A percentile compares a stretch with the other conserved stretches of the same genome.
phyloP scores from a whole-genome alignment of 2,113 vertebrate species.

The Scatophagus argus region DNA sequence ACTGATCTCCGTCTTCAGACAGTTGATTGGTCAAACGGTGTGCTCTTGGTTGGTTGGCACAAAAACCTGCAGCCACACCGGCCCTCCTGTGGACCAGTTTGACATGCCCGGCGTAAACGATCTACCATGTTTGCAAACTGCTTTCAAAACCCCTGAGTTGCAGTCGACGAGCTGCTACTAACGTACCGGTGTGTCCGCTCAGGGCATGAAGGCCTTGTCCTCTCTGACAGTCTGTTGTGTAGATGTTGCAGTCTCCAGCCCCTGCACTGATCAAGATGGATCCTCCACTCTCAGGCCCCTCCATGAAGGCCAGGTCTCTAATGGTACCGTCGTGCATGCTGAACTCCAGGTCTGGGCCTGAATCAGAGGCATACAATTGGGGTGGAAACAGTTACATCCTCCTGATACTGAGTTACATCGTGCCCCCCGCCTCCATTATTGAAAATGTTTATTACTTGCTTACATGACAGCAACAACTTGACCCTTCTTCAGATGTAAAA shows the following conservation, averaged over 20 bases:
- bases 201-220: constrained; percentile 96
- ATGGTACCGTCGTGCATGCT: constrained; percentile 99
- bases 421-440: no score
- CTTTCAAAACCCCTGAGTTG: neutral
- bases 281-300: constrained; percentile 95
- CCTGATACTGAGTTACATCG: no score
- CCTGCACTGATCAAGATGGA: constrained; percentile 98
- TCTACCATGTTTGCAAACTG: neutral
- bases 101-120: neutral
- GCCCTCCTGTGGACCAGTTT: no score
- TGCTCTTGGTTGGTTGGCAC: no score
- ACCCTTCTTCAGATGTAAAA: neutral
- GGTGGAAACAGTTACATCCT: neutral
- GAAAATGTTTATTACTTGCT: neutral
- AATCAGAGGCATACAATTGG: constrained; percentile 79
- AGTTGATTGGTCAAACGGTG: no score
- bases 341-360: constrained; percentile 95
- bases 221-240: constrained; percentile 96
- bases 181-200: constrained; percentile 86
- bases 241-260: constrained; percentile 94
- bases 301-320: constrained; percentile 98
- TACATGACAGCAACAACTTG: neutral
- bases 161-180: neutral
- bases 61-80: no score
- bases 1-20: no score